phyloP scores from a whole-genome alignment of 2,888 invertebrate genomes.

The Automeris io region DNA sequence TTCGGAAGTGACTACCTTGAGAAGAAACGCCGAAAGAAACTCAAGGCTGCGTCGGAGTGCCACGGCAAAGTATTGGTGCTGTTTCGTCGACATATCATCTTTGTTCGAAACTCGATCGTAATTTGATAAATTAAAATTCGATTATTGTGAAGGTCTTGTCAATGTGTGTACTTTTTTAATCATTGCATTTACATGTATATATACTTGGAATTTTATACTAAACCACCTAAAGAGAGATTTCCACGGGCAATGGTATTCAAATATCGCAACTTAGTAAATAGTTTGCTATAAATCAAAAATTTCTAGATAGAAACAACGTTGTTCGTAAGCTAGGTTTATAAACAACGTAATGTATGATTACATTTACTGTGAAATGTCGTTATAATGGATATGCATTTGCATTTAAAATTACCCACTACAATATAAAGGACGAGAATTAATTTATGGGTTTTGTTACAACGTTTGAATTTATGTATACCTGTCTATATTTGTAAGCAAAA shows the following conservation, averaged over 20 bases:
- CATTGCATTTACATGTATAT: too few species aligned
- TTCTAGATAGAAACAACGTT: neutral
- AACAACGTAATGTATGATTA: neutral
- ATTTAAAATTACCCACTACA: neutral
- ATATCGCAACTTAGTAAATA: neutral
- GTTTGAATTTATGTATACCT: neutral
- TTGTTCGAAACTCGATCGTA: too few species aligned
- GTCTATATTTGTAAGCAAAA: neutral
- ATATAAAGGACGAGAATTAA: neutral
- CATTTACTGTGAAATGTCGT: neutral
- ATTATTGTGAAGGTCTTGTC: too few species aligned
- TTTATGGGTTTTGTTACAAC: neutral
- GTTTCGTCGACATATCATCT: too few species aligned
- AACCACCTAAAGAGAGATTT: conserved; percentile 5
- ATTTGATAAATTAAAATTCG: too few species aligned
- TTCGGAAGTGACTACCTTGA: too few species aligned
- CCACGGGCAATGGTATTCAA: neutral
- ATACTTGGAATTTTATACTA: too few species aligned
- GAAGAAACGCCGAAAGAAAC: too few species aligned
- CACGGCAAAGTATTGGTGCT: too few species aligned
- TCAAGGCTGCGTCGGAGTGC: too few species aligned
- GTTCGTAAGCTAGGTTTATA: neutral
- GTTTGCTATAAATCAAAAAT: neutral
- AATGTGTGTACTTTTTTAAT: too few species aligned
- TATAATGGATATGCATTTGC: neutral